Percentiles rank a stretch among this genome's conserved stretches.
Evolutionary conservation across 2,797 vertebrate species (phyloP).

Genomic region (Amphiprion clarkii): DNA sequence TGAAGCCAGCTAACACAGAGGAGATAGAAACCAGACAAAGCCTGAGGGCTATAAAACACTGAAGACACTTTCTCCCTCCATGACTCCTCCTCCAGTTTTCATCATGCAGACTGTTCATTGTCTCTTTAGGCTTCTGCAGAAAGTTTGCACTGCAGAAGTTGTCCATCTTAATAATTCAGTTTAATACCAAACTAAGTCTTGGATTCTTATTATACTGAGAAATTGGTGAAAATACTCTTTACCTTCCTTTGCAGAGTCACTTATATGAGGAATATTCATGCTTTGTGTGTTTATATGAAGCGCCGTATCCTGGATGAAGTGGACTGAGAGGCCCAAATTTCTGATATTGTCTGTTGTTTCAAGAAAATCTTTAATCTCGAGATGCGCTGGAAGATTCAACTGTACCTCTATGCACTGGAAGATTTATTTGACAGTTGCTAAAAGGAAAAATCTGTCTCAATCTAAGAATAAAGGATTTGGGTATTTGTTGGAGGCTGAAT

Average conservation of each 20-base stretch:
- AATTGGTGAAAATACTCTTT: constrained; percentile 28
- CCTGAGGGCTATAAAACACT: constrained; percentile 72
- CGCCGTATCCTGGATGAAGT: constrained; percentile 20
- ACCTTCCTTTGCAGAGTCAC: constrained; percentile 4
- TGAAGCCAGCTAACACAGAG: constrained; percentile 58
- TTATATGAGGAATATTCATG: constrained; percentile 40
- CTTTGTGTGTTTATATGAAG: constrained; percentile 22
- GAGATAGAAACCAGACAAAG: constrained; percentile 74
- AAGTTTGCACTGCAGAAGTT: constrained; percentile 72
- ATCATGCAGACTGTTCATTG: constrained; percentile 67
- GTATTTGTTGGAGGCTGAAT: constrained; percentile 15
- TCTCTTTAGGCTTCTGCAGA: constrained; percentile 70
- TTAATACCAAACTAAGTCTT: constrained; percentile 53
- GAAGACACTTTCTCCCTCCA: constrained; percentile 63
- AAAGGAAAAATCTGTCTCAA: constrained; percentile 32
- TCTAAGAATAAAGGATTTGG: constrained; percentile 34
- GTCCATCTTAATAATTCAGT: constrained; percentile 73
- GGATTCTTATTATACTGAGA: constrained; percentile 50
- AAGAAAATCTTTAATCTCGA: constrained; percentile 48
- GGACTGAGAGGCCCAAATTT: constrained; percentile 21
- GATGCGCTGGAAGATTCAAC: constrained; percentile 31
- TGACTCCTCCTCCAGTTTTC: constrained; percentile 73
- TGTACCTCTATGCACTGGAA: constrained; percentile 13
- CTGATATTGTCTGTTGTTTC: constrained; percentile 46
- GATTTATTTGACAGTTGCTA: constrained; percentile 57